These are phyloP conservation scores for Danio kyathit DNA, from an alignment of 2,797 vertebrate genomes.

Conservation along the genomic window DNA sequence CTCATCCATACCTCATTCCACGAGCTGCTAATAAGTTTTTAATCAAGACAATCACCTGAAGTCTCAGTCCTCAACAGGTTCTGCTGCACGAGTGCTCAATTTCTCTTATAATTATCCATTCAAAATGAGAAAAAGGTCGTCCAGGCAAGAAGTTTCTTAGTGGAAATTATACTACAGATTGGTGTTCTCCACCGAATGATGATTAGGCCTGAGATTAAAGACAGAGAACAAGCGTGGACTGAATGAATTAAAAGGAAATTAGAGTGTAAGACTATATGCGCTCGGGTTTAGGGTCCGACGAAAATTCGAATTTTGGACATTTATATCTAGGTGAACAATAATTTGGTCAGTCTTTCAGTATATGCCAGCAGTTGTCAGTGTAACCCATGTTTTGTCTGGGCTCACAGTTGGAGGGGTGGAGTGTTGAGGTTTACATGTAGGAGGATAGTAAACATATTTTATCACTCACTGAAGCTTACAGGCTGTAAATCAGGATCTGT, in stretches of 20 bases:
- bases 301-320: background rate
- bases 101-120: constrained; percentile 27
- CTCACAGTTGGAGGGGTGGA: constrained; percentile 25
- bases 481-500: constrained; percentile 58
- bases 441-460: constrained; percentile 61
- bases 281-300: background rate
- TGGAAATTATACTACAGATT: constrained; percentile 13
- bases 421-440: constrained; percentile 53
- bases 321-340: background rate
- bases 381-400: constrained; percentile 28
- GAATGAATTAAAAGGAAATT: constrained; percentile 20
- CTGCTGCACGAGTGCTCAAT: background rate
- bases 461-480: constrained; percentile 59
- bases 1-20: background rate
- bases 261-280: background rate
- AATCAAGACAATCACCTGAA: constrained; percentile 19
- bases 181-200: background rate
- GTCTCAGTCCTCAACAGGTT: constrained; percentile 6
- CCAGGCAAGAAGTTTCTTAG: constrained; percentile 5
- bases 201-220: constrained; percentile 38
- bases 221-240: background rate
- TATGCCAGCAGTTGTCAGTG: constrained; percentile 18
- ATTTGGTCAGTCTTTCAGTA: background rate
- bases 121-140: constrained; percentile 7
- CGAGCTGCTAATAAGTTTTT: constrained; percentile 3